phyloP scores from a whole-genome alignment of 2,888 invertebrate genomes.

The Phaedon cochleariae region DNA sequence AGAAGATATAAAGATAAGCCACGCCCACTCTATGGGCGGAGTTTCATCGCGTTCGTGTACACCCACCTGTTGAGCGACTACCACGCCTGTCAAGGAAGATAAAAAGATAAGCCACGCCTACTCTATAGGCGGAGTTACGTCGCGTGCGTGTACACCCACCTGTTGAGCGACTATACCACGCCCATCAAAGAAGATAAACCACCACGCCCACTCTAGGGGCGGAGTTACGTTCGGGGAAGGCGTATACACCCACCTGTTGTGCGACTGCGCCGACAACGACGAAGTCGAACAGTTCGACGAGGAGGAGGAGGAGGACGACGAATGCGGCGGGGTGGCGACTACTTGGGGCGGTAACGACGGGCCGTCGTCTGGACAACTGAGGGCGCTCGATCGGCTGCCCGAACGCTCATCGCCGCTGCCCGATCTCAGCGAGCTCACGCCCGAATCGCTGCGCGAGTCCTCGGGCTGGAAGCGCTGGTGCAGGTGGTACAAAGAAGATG shows the following conservation, averaged over 20 bases:
- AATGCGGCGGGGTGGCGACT: no score
- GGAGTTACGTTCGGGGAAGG: no score
- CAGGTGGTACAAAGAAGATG: constrained; percentile 27
- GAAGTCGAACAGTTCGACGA: constrained; percentile 52
- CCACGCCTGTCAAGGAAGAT: no score
- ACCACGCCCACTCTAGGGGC: no score
- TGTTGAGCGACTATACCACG: constrained; percentile 25
- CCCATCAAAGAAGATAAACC: neutral
- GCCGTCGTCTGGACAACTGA: constrained; percentile 76
- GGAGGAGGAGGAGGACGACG: constrained; percentile 45
- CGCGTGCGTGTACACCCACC: no score
- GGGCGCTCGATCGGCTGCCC: constrained; percentile 78
- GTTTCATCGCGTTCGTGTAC: no score
- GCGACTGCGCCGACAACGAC: constrained; percentile 22
- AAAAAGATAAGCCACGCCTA: no score
- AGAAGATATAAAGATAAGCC: no score
- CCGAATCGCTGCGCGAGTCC: constrained; percentile 64
- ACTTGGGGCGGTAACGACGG: no score
- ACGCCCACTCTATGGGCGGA: no score
- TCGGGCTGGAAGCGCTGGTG: constrained; percentile 35
- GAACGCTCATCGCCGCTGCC: constrained; percentile 78
- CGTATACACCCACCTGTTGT: constrained; percentile 27
- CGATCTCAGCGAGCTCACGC: constrained; percentile 79
- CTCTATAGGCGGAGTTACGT: no score
- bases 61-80: no score